Evolutionary conservation across 2,797 vertebrate genomes (phyloP), one percentile per base, ranked within the genome.

Genomic region (Sebastes nivosus): DNA sequence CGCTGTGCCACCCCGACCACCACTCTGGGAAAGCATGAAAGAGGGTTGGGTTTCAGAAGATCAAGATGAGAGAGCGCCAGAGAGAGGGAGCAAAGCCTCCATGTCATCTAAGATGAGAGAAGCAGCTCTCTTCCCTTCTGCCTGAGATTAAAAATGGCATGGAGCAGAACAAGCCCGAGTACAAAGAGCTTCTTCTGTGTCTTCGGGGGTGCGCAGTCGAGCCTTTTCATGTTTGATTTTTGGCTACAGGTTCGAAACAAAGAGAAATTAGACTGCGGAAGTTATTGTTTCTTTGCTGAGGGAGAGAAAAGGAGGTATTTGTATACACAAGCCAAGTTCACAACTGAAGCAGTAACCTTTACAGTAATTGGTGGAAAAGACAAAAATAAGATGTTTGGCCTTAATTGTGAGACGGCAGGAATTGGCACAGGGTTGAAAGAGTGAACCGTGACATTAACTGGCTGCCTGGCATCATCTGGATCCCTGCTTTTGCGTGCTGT

Each of bases 91-190:
- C 81, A 90, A 90, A 93, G 88, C 87, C 90, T 88, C 88, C 88
- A 81, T 93, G 94, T 91, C 92, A 89, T 91, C 89, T 86, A 76
- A 92, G 93, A 95, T 93, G 92, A 94, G 92, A 93, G 82, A 83
- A 87, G 90, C 81, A 79, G 83, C 87, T 78, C 87, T 80, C 82
- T 83, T 76, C 59, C 80, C 74, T 85, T 88, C 85, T 92, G 86
- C 85, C 81, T 25, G 16, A 93, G 85, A 94, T 94, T 94, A 90
- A 88, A 93, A 91, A 93, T 85, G 92, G 83, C 90, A 88, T 72
- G 76, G 85, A 88, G 87, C 88, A 88, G 89, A 90, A 89, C 85
- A 83, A 89, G 89, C 79, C 71, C 0, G 46, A 90, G 87, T 87
- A 94, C 93, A 94, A 94, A 95, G 93, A 89, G 87, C 84, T 87